Evolutionary conservation across 2,797 vertebrate species (phyloP), one percentile per base, ranked within the genome.

Genomic region (Eulemur rubriventer): DNA sequence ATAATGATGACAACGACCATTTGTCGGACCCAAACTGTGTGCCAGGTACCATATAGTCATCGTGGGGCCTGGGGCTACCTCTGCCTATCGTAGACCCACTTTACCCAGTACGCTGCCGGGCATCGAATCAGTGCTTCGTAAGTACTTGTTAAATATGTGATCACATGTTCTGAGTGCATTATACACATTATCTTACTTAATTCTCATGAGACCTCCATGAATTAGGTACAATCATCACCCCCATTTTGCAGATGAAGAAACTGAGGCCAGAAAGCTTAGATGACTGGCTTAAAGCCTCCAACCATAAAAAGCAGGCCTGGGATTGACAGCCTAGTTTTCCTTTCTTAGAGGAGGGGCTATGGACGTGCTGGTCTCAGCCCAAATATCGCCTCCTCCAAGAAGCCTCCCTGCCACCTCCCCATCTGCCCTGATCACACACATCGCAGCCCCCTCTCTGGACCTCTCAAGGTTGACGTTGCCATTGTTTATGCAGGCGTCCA

Each of bases 161-260:
- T 9, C 9, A 33, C 13, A 6, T 57, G 48, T 82, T 75, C 69
- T 52, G 52, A 67, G 52, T 35, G 12, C 16, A 22, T 48, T 6
- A 26, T 67, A n/a, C 6, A 6, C 2, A n/a, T 46, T 35, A 30
- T 50, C 41, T 83, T 48, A 63, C 1, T 79, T 65, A 41, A 55
- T 55, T 87, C 35, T 52, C 78, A 69, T 0, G 16, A n/a, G 9
- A 33, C 24, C 41, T 81, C 43, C 35, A 2, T 28, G 50, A 88
- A 38, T 28, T 20, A 1, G 22, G 2, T 24, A 4, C 12, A 13
- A 26, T 43, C 30, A 9, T 33, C n/a, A 46, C 6, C 2, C 6
- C 22, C 35, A 20, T 12, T 90, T 41, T 91, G 35, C 7, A 35
- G 16, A 43, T 26, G 59, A 87, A 38, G 69, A 61, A 86, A 76